These are phyloP conservation scores for Tanypteryx hageni DNA, from an alignment of 2,888 invertebrate genomes.

Conservation along the genomic window DNA sequence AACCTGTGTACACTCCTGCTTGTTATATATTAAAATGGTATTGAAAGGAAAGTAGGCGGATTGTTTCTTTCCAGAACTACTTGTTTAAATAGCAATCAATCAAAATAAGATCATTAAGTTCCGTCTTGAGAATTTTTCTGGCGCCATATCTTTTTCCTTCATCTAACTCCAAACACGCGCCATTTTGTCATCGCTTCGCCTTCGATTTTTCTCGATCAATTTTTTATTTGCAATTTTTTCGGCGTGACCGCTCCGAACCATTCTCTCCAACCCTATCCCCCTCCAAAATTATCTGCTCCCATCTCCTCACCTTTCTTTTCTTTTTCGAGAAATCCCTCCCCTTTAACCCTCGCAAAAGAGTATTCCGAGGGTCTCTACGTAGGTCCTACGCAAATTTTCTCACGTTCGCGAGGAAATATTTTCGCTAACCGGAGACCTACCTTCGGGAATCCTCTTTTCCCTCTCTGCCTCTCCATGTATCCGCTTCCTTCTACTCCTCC, in stretches of 20 bases:
- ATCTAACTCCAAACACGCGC: neutral
- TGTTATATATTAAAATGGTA: no score
- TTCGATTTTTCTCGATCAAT: neutral
- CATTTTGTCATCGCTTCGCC: neutral
- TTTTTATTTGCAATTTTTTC: constrained; percentile 24
- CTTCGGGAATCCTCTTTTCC: constrained; percentile 9
- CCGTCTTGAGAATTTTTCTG: no score
- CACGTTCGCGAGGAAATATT: constrained; percentile 50
- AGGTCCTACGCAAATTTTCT: constrained; percentile 59
- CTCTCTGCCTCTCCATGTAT: neutral
- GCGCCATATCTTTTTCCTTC: no score
- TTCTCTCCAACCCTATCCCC: neutral
- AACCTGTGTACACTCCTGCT: no score
- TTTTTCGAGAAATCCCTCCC: neutral
- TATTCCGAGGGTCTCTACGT: neutral
- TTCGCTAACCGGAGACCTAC: neutral
- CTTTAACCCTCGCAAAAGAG: neutral
- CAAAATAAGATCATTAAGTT: no score
- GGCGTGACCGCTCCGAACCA: constrained; percentile 26
- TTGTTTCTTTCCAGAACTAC: no score
- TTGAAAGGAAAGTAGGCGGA: no score
- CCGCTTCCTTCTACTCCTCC: neutral
- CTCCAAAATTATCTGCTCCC: constrained; percentile 31
- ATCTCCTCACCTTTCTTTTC: neutral
- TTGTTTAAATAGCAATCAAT: no score